Conservation (phyloP, 2,113 vertebrate genomes). For the Cardinalis cardinalis region DNA sequence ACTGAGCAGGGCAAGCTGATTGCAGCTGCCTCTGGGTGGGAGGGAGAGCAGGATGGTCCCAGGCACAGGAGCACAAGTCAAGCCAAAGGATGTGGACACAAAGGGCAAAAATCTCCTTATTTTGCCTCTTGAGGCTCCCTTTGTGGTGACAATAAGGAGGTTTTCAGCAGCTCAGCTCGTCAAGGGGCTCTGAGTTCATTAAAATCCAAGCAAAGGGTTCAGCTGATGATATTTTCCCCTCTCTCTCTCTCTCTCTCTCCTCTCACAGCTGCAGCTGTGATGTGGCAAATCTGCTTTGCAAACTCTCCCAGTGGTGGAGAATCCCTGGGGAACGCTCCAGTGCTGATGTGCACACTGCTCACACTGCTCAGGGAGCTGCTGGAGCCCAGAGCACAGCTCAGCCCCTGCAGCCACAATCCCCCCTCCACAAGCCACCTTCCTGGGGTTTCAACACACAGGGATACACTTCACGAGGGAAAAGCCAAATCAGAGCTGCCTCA, state of each 20-base stretch:
- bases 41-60: neutral
- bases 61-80: neutral
- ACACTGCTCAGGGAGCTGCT: neutral
- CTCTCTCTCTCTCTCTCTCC: neutral
- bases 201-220: neutral
- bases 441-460: neutral
- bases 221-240: neutral
- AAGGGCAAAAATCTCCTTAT: neutral
- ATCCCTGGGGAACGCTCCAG: neutral
- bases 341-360: neutral
- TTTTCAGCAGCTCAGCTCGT: neutral
- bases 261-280: neutral
- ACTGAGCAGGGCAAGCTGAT: neutral
- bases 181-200: neutral
- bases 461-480: neutral
- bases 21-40: neutral
- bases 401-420: neutral
- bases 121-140: neutral
- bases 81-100: neutral
- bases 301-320: neutral
- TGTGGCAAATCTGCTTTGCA: neutral
- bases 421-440: neutral
- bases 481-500: neutral
- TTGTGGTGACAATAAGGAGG: neutral
- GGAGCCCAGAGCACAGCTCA: neutral